Conservation (phyloP, 1,140 invertebrate species). For the Macrostomum lignano region DNA sequence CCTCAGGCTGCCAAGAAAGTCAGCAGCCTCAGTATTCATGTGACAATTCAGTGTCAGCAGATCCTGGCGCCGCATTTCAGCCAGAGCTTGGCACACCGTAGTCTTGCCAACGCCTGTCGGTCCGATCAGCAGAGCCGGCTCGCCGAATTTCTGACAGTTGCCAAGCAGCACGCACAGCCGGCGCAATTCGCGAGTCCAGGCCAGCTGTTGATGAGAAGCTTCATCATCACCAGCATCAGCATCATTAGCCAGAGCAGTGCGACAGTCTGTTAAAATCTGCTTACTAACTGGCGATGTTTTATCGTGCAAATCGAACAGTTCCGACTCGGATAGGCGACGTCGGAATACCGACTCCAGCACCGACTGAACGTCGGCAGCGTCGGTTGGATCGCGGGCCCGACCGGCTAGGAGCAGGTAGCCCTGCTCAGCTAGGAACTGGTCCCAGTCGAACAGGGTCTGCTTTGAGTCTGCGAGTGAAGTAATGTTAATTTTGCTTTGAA, state of each 20-base stretch:
- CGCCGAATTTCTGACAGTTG: slow-evolving; percentile 56
- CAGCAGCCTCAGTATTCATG: slow-evolving; percentile 85
- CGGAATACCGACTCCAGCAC: slow-evolving; percentile 59
- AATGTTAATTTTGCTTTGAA: no score
- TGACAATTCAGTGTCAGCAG: slow-evolving; percentile 74
- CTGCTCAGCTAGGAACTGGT: slow-evolving; percentile 81
- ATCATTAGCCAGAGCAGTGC: no score
- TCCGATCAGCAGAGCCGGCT: slow-evolving; percentile 77
- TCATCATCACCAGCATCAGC: no score
- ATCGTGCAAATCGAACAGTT: slow-evolving; percentile 44
- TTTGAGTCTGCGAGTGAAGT: slow-evolving; percentile 4
- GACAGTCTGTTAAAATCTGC: slow-evolving; percentile 39
- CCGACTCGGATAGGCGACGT: slow-evolving; percentile 18
- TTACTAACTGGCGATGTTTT: slow-evolving; percentile 47
- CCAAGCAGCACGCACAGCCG: slow-evolving; percentile 62
- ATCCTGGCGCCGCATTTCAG: slow-evolving; percentile 35
- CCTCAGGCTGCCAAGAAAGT: slow-evolving; percentile 75
- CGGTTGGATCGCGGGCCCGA: slow-evolving; percentile 55
- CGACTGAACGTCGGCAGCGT: slow-evolving; percentile 37
- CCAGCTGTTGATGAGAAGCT: slow-evolving; percentile 54
- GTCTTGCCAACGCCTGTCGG: slow-evolving; percentile 91
- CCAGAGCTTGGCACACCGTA: slow-evolving; percentile 62
- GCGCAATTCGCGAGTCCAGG: slow-evolving; percentile 71
- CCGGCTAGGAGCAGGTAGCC: slow-evolving; percentile 69
- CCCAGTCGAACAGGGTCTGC: slow-evolving; percentile 56